phyloP scores from a whole-genome alignment of 2,797 vertebrate species.

The Leptoclinus maculatus region DNA sequence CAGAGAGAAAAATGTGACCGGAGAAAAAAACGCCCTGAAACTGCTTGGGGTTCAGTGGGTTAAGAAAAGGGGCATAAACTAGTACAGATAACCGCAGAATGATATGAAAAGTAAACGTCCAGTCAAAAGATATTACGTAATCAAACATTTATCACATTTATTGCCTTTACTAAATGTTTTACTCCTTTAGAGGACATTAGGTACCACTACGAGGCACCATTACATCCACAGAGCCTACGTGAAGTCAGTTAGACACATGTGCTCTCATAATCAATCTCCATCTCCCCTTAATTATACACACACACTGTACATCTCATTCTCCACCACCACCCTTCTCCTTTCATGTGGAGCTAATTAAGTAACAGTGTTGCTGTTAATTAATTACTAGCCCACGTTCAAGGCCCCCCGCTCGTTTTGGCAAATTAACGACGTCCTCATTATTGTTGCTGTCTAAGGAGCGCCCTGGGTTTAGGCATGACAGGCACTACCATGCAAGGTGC shows the following conservation, averaged over 20 bases:
- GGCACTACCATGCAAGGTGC: background rate
- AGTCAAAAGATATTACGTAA: background rate
- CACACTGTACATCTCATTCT: constrained; percentile 42
- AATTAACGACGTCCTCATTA: constrained; percentile 89
- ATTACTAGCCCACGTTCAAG: constrained; percentile 82
- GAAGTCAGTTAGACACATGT: constrained; percentile 36
- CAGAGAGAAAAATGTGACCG: no score
- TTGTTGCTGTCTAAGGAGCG: constrained; percentile 76
- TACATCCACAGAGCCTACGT: constrained; percentile 14
- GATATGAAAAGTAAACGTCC: no score
- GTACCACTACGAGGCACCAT: background rate
- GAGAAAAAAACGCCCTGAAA: no score
- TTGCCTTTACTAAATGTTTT: background rate
- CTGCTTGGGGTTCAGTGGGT: no score
- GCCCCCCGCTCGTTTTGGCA: constrained; percentile 79
- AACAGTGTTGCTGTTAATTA: constrained; percentile 87
- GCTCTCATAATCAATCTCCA: constrained; percentile 48
- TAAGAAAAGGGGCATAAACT: no score
- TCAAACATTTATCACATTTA: background rate
- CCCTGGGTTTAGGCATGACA: constrained; percentile 34
- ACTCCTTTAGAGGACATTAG: background rate
- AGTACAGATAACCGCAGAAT: no score
- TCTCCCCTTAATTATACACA: constrained; percentile 50
- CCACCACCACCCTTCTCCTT: constrained; percentile 67
- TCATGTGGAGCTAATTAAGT: constrained; percentile 89